These are phyloP conservation scores for Leiothrix lutea DNA, from an alignment of 2,113 vertebrate species.

Conservation along the genomic window DNA sequence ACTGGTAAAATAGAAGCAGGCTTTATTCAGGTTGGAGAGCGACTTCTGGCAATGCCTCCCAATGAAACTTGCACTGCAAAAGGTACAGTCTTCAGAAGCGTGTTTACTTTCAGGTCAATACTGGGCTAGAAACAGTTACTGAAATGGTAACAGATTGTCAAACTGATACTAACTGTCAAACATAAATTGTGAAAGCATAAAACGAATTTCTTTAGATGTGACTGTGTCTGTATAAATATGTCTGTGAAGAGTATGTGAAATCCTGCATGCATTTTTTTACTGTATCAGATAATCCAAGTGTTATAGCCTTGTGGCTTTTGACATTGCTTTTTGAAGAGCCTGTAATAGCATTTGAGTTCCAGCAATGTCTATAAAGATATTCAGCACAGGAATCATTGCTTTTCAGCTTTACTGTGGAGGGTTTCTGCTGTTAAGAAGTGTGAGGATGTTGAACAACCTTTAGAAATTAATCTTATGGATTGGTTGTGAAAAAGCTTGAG, in stretches of 20 bases:
- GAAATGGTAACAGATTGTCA: slow-evolving; percentile 77
- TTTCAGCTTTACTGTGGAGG: not conserved
- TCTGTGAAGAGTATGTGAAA: slow-evolving; percentile 26
- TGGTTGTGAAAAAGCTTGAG: not conserved
- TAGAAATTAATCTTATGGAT: not conserved
- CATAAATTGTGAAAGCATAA: slow-evolving; percentile 75
- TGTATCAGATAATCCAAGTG: not conserved
- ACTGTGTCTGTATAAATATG: slow-evolving; percentile 59
- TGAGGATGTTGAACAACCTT: not conserved
- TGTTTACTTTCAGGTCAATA: slow-evolving; percentile 63
- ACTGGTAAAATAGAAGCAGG: slow-evolving; percentile 98
- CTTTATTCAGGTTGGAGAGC: slow-evolving; percentile 90
- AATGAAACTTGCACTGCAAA: slow-evolving; percentile 97
- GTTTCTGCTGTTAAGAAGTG: not conserved
- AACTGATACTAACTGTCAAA: slow-evolving; percentile 83
- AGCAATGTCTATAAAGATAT: not conserved
- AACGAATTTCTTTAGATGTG: slow-evolving; percentile 78
- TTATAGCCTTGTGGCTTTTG: slow-evolving; percentile 22
- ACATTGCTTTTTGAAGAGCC: not conserved
- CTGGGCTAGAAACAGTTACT: slow-evolving; percentile 68
- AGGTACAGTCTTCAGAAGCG: slow-evolving; percentile 77
- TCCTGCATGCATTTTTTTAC: not conserved
- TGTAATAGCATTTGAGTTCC: not conserved
- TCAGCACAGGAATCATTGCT: not conserved
- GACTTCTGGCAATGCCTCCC: slow-evolving; percentile 91